Percentiles rank a stretch among this genome's conserved stretches.
Conservation (phyloP, 2,113 vertebrate species). For the Pongo pygmaeus region DNA sequence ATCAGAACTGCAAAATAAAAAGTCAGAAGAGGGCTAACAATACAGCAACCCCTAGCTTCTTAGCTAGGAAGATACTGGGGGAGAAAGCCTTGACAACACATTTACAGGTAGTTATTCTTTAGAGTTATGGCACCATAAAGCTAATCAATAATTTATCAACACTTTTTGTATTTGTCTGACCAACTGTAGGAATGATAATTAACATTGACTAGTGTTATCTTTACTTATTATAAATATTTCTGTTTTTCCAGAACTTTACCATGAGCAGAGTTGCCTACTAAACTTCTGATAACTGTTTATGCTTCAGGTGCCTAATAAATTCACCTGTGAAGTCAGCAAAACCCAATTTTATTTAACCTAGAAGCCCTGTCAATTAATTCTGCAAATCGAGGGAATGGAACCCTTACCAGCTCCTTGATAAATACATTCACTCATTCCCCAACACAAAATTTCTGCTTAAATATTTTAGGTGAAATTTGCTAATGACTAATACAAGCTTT, state of each 20-base stretch:
- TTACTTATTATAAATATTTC: neutral
- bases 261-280: neutral
- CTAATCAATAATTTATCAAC: neutral
- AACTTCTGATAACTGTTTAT: neutral
- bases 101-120: neutral
- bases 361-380: neutral
- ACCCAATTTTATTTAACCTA: neutral
- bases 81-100: neutral
- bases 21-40: no score
- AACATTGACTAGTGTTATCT: neutral
- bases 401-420: neutral
- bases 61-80: fast-evolving
- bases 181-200: neutral
- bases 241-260: neutral
- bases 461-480: neutral
- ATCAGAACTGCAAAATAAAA: neutral
- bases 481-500: neutral
- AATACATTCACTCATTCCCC: neutral
- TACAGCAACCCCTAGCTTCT: neutral
- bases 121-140: neutral
- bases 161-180: neutral
- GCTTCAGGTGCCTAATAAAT: neutral
- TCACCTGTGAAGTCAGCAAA: neutral
- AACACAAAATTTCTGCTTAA: neutral
- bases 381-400: neutral